Evolutionary conservation across 2,888 invertebrate species (phyloP).

Genomic region (Hydrotaea cyrtoneurina): DNA sequence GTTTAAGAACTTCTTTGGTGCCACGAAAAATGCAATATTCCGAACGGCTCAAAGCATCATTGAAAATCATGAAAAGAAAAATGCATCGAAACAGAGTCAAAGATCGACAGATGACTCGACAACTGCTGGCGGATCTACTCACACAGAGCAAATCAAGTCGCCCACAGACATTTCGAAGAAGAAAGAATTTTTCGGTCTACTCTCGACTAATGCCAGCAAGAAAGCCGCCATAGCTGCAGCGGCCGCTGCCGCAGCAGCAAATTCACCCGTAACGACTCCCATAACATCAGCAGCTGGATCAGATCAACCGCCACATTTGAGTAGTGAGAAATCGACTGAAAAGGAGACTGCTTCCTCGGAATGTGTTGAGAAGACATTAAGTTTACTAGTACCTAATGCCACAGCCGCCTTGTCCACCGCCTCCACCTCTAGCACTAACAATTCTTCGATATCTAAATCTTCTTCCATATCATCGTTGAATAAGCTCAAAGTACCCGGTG

Average conservation of each 20-base stretch:
- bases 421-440: slow-evolving; percentile 73
- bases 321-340: slow-evolving; percentile 65
- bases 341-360: slow-evolving; percentile 48
- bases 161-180: slow-evolving; percentile 80
- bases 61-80: slow-evolving; percentile 81
- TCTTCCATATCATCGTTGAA: slow-evolving; percentile 78
- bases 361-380: slow-evolving; percentile 71
- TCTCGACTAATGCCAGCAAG: slow-evolving; percentile 79
- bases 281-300: slow-evolving; percentile 38
- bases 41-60: slow-evolving; percentile 81
- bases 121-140: slow-evolving; percentile 43
- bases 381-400: slow-evolving; percentile 72
- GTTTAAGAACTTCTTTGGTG: slow-evolving; percentile 81
- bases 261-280: slow-evolving; percentile 70
- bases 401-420: slow-evolving; percentile 50
- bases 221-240: slow-evolving; percentile 77
- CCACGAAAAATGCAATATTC: slow-evolving; percentile 81
- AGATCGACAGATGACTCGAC: slow-evolving; percentile 47
- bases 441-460: slow-evolving; percentile 73
- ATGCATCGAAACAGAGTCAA: slow-evolving; percentile 78
- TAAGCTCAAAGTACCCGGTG: slow-evolving; percentile 79
- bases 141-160: slow-evolving; percentile 75
- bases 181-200: slow-evolving; percentile 80
- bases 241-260: slow-evolving; percentile 70
- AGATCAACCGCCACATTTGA: slow-evolving; percentile 48